A percentile compares a stretch with the other conserved stretches of the same genome.
Evolutionary conservation across 2,888 invertebrate genomes (phyloP).

Genomic region (Diloba caeruleocephala): DNA sequence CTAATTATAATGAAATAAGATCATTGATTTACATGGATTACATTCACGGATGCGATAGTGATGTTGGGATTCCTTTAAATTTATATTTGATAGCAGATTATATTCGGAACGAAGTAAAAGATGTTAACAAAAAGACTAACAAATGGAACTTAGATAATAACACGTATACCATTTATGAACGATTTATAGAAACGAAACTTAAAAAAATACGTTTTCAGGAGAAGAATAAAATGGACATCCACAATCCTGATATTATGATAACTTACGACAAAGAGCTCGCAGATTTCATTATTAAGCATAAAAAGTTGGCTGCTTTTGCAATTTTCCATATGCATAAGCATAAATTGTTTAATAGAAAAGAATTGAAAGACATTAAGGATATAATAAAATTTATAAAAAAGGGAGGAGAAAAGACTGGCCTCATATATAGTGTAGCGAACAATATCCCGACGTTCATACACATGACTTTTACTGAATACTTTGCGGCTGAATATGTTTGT

Average conservation of each 20-base stretch:
- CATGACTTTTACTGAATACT: slow-evolving; percentile 34
- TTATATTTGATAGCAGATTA: slow-evolving; percentile 35
- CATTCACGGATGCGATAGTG: neutral
- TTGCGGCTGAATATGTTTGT: slow-evolving; percentile 37
- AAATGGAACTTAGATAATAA: slow-evolving; percentile 27
- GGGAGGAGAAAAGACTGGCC: slow-evolving; percentile 29
- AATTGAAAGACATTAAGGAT: slow-evolving; percentile 17
- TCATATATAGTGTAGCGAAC: slow-evolving; percentile 24
- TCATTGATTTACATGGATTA: neutral
- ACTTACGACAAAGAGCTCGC: slow-evolving; percentile 30
- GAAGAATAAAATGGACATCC: slow-evolving; percentile 33
- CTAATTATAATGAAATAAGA: neutral
- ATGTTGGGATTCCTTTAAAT: slow-evolving; percentile 22
- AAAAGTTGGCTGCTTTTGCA: slow-evolving; percentile 32
- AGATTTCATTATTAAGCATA: slow-evolving; percentile 30
- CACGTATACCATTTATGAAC: slow-evolving; percentile 30
- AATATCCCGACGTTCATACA: slow-evolving; percentile 30
- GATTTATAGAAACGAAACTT: slow-evolving; percentile 33
- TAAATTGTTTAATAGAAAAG: slow-evolving; percentile 11
- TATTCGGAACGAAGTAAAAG: slow-evolving; percentile 21
- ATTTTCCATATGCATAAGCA: slow-evolving; percentile 4
- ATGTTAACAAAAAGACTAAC: neutral
- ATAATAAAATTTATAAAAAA: slow-evolving; percentile 11
- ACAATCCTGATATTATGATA: slow-evolving; percentile 15
- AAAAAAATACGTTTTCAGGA: slow-evolving; percentile 31